A percentile compares a stretch with the other conserved stretches of the same genome.
phyloP scores from a whole-genome alignment of 2,113 vertebrate genomes.

The Progne subis region DNA sequence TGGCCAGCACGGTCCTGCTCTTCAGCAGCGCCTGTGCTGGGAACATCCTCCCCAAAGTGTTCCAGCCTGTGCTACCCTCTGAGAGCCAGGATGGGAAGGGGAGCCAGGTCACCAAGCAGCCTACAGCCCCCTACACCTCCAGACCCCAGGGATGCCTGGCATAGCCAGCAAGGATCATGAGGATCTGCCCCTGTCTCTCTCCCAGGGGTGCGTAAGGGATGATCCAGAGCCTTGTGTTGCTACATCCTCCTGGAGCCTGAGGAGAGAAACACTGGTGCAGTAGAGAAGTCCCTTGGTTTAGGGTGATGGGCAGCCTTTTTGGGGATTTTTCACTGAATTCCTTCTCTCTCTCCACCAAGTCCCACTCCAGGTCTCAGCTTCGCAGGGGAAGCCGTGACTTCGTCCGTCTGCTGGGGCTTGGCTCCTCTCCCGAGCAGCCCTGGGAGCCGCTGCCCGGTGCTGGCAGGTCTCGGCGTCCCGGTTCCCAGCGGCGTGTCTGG shows the following conservation, averaged over 20 bases:
- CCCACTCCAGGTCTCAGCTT: background rate
- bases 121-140: background rate
- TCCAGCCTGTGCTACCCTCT: background rate
- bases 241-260: background rate
- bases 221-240: background rate
- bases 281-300: background rate
- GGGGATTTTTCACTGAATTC: background rate
- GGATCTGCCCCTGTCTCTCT: background rate
- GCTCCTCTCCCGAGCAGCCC: background rate
- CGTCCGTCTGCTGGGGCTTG: background rate
- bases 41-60: background rate
- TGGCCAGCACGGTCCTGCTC: background rate
- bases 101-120: background rate
- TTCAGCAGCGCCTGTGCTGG: background rate
- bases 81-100: accelerated
- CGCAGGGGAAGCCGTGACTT: background rate
- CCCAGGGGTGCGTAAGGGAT: background rate
- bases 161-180: background rate
- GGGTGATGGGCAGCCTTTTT: accelerated
- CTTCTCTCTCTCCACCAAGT: background rate
- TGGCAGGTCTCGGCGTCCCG: background rate
- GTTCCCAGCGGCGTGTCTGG: background rate
- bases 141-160: accelerated
- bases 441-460: background rate
- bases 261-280: background rate